Evolutionary conservation across 2,113 vertebrate species (phyloP), one percentile per base, ranked within the genome.

Genomic region (Dissostichus mawsoni): DNA sequence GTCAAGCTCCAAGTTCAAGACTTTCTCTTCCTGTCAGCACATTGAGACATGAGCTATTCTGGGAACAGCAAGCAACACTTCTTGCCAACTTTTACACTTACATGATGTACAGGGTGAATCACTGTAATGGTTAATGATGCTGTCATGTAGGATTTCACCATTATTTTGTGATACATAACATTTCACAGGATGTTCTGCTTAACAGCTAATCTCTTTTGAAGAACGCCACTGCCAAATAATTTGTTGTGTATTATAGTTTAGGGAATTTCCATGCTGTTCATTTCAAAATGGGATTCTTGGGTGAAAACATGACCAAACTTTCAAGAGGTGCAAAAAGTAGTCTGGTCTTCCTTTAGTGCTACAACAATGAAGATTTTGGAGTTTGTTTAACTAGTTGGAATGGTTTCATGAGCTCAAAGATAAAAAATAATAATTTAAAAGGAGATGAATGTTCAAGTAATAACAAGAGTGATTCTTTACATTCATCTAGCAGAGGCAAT

Each of bases 41-140:
- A 48, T 76, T 86, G 58, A 82, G 76, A 85, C 58, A 82, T 50
- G 72, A 53, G 59, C 63, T 77, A 59, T 85, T 80, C 86, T 91
- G 90, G 87, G 88, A 94, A 92, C 84, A 81, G 85, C 80, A 67
- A 75, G 70, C 72, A 68, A 74, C 48, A 81, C 13, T 84, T 84
- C 61, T 82, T 62, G 70, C 77, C 69, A 86, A 76, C 36, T 76
- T 8, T 48, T 12, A 18, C 73, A 78, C 50, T 82, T 78, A 36
- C 7, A 79, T 50, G 66, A 41, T 73, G 20, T 61, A 29, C 47
- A 62, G 57, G 55, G 29, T 53, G 44, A 83, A 81, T 67, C 10
- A 23, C 53, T 1, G 6, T 12, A 52, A 55, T 41, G 33, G 72
- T 78, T 65, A 41, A 75, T 76, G n/a, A 75, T 48, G 9, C 11